Evolutionary conservation across 1,140 invertebrate genomes (phyloP).

Genomic region (Platyscapa corneri): DNA sequence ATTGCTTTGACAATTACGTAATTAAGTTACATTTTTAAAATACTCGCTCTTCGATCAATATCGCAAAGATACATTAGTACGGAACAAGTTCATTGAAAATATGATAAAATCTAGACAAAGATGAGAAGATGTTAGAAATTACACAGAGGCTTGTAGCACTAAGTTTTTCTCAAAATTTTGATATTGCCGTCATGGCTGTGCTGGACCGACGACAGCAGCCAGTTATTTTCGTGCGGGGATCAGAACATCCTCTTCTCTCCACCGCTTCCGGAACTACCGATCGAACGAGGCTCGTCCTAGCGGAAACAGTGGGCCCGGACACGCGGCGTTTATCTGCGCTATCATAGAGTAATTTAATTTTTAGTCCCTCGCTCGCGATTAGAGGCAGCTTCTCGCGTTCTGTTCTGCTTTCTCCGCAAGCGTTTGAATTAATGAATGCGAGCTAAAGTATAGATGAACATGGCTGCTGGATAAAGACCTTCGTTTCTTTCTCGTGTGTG

Average conservation of each 20-base stretch:
- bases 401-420: neutral
- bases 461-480: neutral
- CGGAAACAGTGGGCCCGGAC: slow-evolving; percentile 41
- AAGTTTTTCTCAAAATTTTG: neutral
- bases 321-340: slow-evolving; percentile 43
- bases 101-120: neutral
- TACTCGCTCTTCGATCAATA: too few species aligned
- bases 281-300: slow-evolving; percentile 42
- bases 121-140: too few species aligned
- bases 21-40: too few species aligned
- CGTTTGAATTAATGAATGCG: slow-evolving; percentile 1
- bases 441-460: neutral
- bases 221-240: slow-evolving; percentile 22
- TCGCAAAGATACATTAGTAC: neutral
- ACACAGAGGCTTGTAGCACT: too few species aligned
- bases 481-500: neutral
- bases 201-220: neutral
- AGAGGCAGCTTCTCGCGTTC: neutral
- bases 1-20: too few species aligned
- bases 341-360: slow-evolving; percentile 50
- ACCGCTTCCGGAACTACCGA: slow-evolving; percentile 41
- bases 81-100: neutral
- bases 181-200: too few species aligned
- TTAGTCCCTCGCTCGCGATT: slow-evolving; percentile 27
- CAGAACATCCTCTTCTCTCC: slow-evolving; percentile 33